Conservation (phyloP, 2,797 vertebrate genomes). For the Spea hammondii region DNA sequence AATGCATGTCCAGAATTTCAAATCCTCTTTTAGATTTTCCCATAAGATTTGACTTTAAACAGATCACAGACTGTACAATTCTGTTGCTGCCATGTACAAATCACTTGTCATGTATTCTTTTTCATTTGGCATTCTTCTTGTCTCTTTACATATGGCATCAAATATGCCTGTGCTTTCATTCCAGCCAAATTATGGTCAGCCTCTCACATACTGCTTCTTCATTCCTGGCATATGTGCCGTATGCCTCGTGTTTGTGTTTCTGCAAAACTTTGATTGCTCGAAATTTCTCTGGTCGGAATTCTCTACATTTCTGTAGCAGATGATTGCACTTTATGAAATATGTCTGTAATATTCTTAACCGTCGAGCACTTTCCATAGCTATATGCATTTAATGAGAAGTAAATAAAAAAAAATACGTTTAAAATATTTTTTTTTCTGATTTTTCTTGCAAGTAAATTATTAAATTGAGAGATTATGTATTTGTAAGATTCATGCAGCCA, state of each 20-base stretch:
- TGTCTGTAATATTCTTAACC: background rate
- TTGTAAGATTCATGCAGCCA: too few species aligned
- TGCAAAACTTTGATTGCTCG: conserved; percentile 34
- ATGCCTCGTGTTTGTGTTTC: conserved; percentile 31
- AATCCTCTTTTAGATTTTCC: background rate
- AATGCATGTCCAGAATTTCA: background rate
- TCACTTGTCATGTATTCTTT: conserved; percentile 42
- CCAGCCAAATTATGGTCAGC: conserved; percentile 46
- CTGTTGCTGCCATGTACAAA: conserved; percentile 26
- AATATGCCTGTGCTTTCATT: conserved; percentile 43
- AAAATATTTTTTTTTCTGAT: too few species aligned
- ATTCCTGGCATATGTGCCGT: conserved; percentile 52
- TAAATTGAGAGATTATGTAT: too few species aligned
- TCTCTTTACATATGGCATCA: conserved; percentile 46
- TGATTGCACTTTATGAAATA: conserved; percentile 2
- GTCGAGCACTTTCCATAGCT: background rate
- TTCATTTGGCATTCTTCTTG: conserved; percentile 46
- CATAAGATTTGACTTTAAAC: conserved; percentile 10
- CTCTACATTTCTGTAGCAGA: conserved; percentile 3
- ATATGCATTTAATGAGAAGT: too few species aligned
- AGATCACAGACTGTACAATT: conserved; percentile 28
- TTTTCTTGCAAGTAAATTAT: too few species aligned
- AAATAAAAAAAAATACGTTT: too few species aligned
- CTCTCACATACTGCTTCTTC: conserved; percentile 34
- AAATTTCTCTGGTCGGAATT: conserved; percentile 29